Evolutionary conservation across 2,113 vertebrate species (phyloP), one percentile per base, ranked within the genome.

Genomic region (Mormoops blainvillei): DNA sequence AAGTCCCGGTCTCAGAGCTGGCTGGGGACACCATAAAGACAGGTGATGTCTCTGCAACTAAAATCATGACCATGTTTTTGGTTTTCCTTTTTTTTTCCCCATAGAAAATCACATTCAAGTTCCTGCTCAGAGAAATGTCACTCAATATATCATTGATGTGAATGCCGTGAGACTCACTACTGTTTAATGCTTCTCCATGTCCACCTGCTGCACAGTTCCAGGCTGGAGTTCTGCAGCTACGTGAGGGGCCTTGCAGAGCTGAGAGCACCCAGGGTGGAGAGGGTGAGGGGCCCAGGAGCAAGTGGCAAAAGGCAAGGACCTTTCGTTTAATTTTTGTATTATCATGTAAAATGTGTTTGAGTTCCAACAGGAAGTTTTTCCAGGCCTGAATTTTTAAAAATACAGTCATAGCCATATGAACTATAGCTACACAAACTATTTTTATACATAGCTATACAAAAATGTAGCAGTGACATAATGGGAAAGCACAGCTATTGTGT

Each of bases 291-390:
- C 38, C 45, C 43, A 10, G 31, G 52, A 83, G 7, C 19, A 45
- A 76, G 58, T 6, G 14, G 48, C 33, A 88, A 94, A 88, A 84
- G 54, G 31, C 80, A 89, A 61, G 65, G 26, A 71, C 4, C n/a
- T 24, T 26, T 45, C 2, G 7, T 4, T 82, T 33, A 65, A 65
- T n/a, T 80, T 58, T n/a, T 58, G 56, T 22, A 43, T 56, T 63
- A 52, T n/a, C n/a, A 70, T 7, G 15, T 61, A 52, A 71, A 77
- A 82, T 28, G 1, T 43, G 78, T 43, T 71, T 31, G 63, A 70
- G 15, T 63, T 92, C 43, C n/a, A 76, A 91, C 36, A 71, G 26
- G 48, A 92, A 81, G 31, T 41, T 70, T 87, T 20, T 95, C 33
- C 48, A 78, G 13, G 22, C 7, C 56, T 9, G 19, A 52, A 41